Conservation (phyloP, 2,797 vertebrate genomes). For the Octomys mimax region DNA sequence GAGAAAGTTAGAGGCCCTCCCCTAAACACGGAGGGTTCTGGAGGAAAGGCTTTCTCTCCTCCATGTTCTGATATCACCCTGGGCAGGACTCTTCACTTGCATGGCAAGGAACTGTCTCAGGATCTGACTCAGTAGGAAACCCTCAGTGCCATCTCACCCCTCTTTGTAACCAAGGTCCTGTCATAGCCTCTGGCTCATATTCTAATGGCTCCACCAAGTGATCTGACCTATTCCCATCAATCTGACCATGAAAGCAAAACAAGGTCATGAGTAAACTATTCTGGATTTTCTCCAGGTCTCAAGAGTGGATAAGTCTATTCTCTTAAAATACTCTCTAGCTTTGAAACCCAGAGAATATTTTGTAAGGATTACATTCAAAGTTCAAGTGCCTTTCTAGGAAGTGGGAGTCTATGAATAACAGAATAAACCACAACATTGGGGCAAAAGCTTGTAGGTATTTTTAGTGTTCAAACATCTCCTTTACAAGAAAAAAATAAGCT, state of each 20-base stretch:
- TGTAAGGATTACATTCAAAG: constrained; percentile 10
- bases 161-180: not conserved
- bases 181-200: not conserved
- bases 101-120: not conserved
- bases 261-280: not conserved
- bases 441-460: not conserved
- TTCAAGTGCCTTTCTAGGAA: not conserved
- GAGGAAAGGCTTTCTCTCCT: not conserved
- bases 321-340: constrained; percentile 26
- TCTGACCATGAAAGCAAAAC: not conserved
- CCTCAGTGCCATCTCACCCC: too few species aligned
- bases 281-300: constrained; percentile 8
- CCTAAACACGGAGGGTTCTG: not conserved
- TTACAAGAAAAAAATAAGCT: not conserved
- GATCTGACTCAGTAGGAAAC: not conserved
- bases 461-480: constrained; percentile 8
- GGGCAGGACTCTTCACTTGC: not conserved
- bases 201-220: not conserved
- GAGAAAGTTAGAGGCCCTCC: not conserved
- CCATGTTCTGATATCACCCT: not conserved
- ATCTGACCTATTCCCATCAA: not conserved
- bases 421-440: not conserved
- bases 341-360: constrained; percentile 53
- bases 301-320: not conserved
- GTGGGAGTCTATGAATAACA: not conserved